Evolutionary conservation across 2,888 invertebrate species (phyloP), one percentile per base, ranked within the genome.

Genomic region (Cantharis flavilabris): DNA sequence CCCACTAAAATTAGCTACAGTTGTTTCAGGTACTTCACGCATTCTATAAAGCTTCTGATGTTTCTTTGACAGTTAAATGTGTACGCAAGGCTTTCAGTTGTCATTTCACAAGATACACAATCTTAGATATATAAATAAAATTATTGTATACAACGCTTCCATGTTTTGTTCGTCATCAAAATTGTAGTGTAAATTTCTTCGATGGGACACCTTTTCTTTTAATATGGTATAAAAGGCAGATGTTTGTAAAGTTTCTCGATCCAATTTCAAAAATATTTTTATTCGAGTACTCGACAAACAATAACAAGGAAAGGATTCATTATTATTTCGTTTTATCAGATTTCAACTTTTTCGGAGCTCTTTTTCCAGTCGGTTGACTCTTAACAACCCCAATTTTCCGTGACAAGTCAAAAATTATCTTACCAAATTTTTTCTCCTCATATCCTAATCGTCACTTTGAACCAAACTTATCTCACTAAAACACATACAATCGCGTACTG

Each of bases 1-100:
- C 84, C 83, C 82, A 81, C 80, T 80, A 75, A 86, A 87, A 87
- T 87, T 87, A 86, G 86, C 87, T 83, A 83, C 87, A 86, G 85
- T 87, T 87, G 86, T 87, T 86, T 87, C 85, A 86, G 79, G 79
- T 79, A 79, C 79, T 73, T 62, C 83, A 83, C 80, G 79, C 73
- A 79, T 82, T 83, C 79, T 81, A 81, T 78, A 77, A 26, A 77
- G 83, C 83, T 83, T 76, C 62, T 76, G 85, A 84, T 83, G 84
- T 78, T 80, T 76, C 80, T 83, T 82, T 85, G 86, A 85, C 86
- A 85, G 86, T 83, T 84, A 84, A 84, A 84, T 83, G 79, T 81
- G 77, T 72, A 78, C 78, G 77, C 74, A 78, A 75, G 73, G 80
- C 82, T 85, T 84, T 84, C 80, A 85, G 81, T 82, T 84, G 85